A percentile compares a stretch with the other conserved stretches of the same genome.
These are phyloP conservation scores for Phylloscopus whistleri DNA, from an alignment of 2,113 vertebrate genomes.

Conservation along the genomic window DNA sequence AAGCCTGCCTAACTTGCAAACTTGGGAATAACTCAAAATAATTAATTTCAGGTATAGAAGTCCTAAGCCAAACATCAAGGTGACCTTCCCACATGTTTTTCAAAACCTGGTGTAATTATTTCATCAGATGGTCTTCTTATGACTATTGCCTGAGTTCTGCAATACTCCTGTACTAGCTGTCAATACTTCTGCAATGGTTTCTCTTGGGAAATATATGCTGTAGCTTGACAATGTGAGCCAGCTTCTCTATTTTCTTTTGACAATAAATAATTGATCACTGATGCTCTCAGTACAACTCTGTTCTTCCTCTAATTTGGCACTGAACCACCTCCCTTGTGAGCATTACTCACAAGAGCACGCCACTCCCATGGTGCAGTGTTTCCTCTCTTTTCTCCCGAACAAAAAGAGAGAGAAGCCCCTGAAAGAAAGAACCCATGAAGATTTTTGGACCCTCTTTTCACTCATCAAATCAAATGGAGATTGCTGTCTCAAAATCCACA, in stretches of 20 bases:
- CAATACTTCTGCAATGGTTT: neutral
- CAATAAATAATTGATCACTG: constrained; percentile 48
- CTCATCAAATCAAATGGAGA: neutral
- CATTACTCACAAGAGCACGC: neutral
- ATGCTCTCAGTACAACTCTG: neutral
- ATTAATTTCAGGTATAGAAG: neutral
- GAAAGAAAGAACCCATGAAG: neutral
- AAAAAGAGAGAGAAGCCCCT: neutral
- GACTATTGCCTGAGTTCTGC: neutral
- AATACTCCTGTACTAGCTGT: neutral
- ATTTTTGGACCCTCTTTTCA: neutral
- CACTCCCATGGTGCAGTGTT: neutral
- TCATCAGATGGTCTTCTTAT: neutral
- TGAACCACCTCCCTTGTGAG: neutral
- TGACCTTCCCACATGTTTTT: neutral
- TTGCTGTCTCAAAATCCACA: neutral
- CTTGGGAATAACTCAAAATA: neutral
- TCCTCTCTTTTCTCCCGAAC: neutral
- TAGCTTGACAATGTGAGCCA: neutral
- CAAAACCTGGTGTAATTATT: neutral
- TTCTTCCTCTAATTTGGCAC: neutral
- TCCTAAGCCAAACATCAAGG: neutral
- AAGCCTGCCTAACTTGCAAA: neutral
- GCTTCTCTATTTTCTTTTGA: neutral
- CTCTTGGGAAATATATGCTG: neutral